A percentile compares a stretch with the other conserved stretches of the same genome.
phyloP scores from a whole-genome alignment of 1,140 invertebrate genomes.

The Temnothorax nylanderi region DNA sequence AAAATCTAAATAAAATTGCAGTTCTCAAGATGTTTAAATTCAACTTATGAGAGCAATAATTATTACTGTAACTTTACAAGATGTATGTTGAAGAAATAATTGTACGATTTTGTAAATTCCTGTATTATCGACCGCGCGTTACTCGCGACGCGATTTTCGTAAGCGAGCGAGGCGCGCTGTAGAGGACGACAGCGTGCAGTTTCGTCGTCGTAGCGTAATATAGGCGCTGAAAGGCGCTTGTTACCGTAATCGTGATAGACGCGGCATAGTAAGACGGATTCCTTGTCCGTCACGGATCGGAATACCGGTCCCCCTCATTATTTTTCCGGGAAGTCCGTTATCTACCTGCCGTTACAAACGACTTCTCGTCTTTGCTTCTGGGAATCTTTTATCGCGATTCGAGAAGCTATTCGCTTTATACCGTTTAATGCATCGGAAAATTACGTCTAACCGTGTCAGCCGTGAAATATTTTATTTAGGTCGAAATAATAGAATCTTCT shows the following conservation, averaged over 20 bases:
- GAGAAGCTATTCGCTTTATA: neutral
- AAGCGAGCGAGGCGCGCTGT: neutral
- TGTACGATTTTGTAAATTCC: neutral
- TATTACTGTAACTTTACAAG: neutral
- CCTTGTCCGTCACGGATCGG: conserved; percentile 37
- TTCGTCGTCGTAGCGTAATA: neutral
- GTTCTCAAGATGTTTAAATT: neutral
- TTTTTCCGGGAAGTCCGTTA: conserved; percentile 64
- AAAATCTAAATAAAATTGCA: neutral
- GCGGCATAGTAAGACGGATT: conserved; percentile 10
- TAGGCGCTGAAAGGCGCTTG: neutral
- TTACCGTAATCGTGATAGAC: conserved; percentile 55
- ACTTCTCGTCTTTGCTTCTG: neutral
- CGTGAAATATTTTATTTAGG: neutral
- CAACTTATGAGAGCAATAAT: neutral
- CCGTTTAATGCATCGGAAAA: neutral
- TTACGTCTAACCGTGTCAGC: neutral
- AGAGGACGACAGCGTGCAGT: conserved; percentile 31
- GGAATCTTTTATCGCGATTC: conserved; percentile 12
- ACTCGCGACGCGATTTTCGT: neutral
- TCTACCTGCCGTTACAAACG: conserved; percentile 41
- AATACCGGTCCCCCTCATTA: conserved; percentile 62
- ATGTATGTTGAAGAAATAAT: neutral
- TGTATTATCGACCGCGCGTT: neutral
- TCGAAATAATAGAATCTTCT: neutral